A percentile compares a stretch with the other conserved stretches of the same genome.
Evolutionary conservation across 2,888 invertebrate genomes (phyloP).

Genomic region (Colostygia pectinataria): DNA sequence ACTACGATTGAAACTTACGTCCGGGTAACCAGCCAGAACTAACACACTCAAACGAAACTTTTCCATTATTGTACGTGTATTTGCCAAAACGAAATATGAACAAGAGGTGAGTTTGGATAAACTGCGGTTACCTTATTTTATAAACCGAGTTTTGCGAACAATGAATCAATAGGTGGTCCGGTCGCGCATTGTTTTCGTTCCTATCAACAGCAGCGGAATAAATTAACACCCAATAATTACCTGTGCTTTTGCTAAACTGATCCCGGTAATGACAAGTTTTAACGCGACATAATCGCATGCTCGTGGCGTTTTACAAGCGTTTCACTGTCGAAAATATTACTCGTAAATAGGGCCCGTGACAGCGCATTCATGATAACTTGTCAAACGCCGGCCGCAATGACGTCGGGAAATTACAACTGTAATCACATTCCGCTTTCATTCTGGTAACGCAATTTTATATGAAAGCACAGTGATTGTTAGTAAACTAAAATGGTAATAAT

Average conservation of each 20-base stretch:
- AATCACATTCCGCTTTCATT: conserved; percentile 43
- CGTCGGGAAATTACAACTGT: conserved; percentile 49
- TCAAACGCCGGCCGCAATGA: conserved; percentile 38
- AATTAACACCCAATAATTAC: conserved; percentile 42
- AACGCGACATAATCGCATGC: conserved; percentile 49
- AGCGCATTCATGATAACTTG: conserved; percentile 39
- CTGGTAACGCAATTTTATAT: conserved; percentile 42
- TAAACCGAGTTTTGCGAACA: conserved; percentile 21
- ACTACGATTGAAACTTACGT: conserved; percentile 18
- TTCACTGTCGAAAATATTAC: conserved; percentile 27
- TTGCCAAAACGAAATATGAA: conserved; percentile 24
- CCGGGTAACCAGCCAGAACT: conserved; percentile 18
- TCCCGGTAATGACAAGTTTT: conserved; percentile 46
- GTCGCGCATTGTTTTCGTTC: conserved; percentile 31
- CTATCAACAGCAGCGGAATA: conserved; percentile 33
- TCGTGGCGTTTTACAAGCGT: conserved; percentile 29
- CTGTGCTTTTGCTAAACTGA: conserved; percentile 44
- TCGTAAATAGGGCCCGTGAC: conserved; percentile 13
- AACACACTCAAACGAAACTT: conserved; percentile 30
- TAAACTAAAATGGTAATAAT: conserved; percentile 38
- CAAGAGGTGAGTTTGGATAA: conserved; percentile 17
- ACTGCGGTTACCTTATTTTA: conserved; percentile 21
- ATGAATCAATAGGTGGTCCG: conserved; percentile 27
- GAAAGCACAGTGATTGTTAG: conserved; percentile 44
- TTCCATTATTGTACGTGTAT: conserved; percentile 25